These are phyloP conservation scores for Platichthys stellatus DNA, from an alignment of 2,113 vertebrate species.

Conservation along the genomic window DNA sequence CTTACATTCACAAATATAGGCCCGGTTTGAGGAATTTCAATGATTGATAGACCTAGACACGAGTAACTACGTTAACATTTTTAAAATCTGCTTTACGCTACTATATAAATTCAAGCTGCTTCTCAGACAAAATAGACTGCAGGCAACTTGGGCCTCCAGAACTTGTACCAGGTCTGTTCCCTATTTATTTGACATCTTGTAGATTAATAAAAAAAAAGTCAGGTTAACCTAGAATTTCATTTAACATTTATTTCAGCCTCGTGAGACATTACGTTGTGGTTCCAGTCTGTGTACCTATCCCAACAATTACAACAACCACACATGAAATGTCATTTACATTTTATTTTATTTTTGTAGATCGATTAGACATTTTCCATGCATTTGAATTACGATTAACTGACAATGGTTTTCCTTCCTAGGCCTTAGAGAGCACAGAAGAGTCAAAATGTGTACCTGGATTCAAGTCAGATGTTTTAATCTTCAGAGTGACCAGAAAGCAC, in stretches of 20 bases:
- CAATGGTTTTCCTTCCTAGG: constrained; percentile 35
- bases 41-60: neutral
- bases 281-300: neutral
- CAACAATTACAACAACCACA: neutral
- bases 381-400: neutral
- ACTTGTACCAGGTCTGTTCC: too few relatives aligned
- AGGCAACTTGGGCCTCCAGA: too few relatives aligned
- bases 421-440: constrained; percentile 26
- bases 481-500: constrained; percentile 56
- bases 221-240: neutral
- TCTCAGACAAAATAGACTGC: too few relatives aligned
- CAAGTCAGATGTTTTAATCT: constrained; percentile 47
- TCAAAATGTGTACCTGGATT: constrained; percentile 75
- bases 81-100: too few relatives aligned
- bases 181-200: too few relatives aligned
- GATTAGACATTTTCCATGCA: neutral
- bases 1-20: too few relatives aligned
- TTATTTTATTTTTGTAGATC: too few relatives aligned
- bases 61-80: neutral
- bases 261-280: neutral
- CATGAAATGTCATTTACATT: neutral
- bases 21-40: neutral
- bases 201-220: neutral
- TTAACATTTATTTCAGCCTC: neutral
- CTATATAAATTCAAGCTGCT: neutral